Evolutionary conservation across 2,113 vertebrate genomes (phyloP).

Genomic region (Nyctereutes procyonoides): DNA sequence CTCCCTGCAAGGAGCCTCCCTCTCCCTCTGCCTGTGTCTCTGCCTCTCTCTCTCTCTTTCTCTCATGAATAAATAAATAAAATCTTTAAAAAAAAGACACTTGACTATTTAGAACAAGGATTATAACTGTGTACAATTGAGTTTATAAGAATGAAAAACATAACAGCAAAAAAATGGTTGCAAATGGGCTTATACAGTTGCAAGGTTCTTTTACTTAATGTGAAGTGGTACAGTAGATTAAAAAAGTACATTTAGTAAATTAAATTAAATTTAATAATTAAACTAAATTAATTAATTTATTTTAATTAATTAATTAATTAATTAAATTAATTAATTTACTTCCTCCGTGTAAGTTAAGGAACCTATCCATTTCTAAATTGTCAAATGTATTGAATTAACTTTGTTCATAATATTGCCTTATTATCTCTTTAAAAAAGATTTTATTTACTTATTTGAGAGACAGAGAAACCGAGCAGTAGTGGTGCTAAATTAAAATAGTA

Average conservation of each 20-base stretch:
- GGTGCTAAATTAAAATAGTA: too few relatives aligned
- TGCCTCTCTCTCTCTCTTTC: too few relatives aligned
- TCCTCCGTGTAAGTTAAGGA: neutral
- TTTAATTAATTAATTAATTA: too few relatives aligned
- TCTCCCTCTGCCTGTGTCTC: too few relatives aligned
- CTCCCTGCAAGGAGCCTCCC: too few relatives aligned
- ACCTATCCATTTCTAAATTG: slow-evolving; percentile 5
- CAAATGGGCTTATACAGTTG: neutral
- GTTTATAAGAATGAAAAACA: neutral
- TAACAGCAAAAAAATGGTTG: neutral
- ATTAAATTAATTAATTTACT: too few relatives aligned
- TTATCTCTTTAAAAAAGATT: neutral
- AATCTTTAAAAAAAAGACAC: neutral
- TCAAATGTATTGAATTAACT: neutral
- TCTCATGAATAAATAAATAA: too few relatives aligned
- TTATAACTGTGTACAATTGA: neutral
- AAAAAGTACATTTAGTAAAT: too few relatives aligned
- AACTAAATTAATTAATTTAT: too few relatives aligned
- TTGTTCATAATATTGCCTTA: neutral
- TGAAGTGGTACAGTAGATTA: neutral
- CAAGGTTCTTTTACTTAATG: neutral
- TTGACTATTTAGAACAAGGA: neutral
- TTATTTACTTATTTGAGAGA: neutral
- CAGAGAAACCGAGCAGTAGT: neutral
- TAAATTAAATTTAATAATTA: too few relatives aligned